Conservation (phyloP, 2,113 vertebrate species). For the Willisornis vidua region DNA sequence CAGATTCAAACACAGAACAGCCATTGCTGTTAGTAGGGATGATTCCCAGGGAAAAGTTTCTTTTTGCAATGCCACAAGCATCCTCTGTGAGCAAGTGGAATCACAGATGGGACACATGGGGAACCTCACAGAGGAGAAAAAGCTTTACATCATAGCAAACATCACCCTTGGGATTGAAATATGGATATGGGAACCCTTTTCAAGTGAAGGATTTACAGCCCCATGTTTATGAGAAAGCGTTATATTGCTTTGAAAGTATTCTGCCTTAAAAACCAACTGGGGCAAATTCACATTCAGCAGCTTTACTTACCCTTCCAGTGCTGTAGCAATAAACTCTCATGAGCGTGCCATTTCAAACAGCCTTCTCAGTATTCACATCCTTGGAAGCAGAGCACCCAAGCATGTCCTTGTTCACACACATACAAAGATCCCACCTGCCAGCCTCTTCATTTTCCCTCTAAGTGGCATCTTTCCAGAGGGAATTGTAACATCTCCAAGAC, state of each 20-base stretch:
- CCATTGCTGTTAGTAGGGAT: background rate
- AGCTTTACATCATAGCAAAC: slow-evolving; percentile 18
- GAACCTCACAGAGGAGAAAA: background rate
- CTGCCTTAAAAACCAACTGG: background rate
- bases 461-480: background rate
- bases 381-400: background rate
- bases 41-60: slow-evolving; percentile 13
- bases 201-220: slow-evolving; percentile 21
- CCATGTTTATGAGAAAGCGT: slow-evolving; percentile 2
- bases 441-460: background rate
- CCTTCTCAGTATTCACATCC: background rate
- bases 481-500: background rate
- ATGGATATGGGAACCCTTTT: slow-evolving; percentile 2
- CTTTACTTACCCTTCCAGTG: background rate
- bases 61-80: background rate
- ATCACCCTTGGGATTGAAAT: slow-evolving; percentile 2
- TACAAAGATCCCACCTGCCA: background rate
- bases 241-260: slow-evolving; percentile 1
- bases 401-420: accelerated
- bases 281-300: background rate
- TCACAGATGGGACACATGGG: background rate
- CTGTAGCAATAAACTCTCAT: background rate
- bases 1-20: background rate
- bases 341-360: background rate
- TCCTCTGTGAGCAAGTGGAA: background rate